Evolutionary conservation across 2,113 vertebrate genomes (phyloP).

Genomic region (Vulpes vulpes): DNA sequence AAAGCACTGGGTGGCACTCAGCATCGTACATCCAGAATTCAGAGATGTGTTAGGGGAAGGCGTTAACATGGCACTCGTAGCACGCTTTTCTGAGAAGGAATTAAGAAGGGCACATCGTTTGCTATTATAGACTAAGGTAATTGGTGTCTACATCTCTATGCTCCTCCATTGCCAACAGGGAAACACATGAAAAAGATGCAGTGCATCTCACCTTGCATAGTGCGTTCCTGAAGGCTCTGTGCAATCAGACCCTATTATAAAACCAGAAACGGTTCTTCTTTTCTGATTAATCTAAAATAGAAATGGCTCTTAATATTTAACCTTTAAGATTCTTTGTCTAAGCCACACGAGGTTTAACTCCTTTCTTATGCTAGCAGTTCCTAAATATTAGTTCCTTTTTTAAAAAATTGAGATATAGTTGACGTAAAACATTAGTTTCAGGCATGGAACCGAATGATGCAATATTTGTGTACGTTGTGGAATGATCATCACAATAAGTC

Average conservation of each 20-base stretch:
- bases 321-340: conserved; percentile 56
- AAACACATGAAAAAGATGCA: conserved; percentile 14
- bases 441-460: not conserved
- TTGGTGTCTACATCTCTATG: conserved; percentile 72
- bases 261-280: conserved; percentile 60
- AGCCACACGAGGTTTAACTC: conserved; percentile 15
- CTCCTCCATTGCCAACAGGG: not conserved
- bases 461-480: not conserved
- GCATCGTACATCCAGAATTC: conserved; percentile 75
- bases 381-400: conserved; percentile 46
- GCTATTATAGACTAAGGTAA: conserved; percentile 73
- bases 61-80: conserved; percentile 69
- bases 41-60: conserved; percentile 73
- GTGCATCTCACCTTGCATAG: conserved; percentile 29
- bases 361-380: not conserved
- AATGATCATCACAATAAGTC: not conserved
- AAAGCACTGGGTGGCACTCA: conserved; percentile 77
- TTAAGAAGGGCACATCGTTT: conserved; percentile 69
- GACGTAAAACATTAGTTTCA: not conserved
- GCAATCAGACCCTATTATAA: conserved; percentile 66
- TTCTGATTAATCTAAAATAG: conserved; percentile 63
- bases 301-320: conserved; percentile 51
- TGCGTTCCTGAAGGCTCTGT: conserved; percentile 54
- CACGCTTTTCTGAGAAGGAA: conserved; percentile 74
- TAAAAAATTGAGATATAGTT: not conserved